Conservation (phyloP, 2,113 vertebrate genomes). For the Rhegmatorhina hoffmannsi region DNA sequence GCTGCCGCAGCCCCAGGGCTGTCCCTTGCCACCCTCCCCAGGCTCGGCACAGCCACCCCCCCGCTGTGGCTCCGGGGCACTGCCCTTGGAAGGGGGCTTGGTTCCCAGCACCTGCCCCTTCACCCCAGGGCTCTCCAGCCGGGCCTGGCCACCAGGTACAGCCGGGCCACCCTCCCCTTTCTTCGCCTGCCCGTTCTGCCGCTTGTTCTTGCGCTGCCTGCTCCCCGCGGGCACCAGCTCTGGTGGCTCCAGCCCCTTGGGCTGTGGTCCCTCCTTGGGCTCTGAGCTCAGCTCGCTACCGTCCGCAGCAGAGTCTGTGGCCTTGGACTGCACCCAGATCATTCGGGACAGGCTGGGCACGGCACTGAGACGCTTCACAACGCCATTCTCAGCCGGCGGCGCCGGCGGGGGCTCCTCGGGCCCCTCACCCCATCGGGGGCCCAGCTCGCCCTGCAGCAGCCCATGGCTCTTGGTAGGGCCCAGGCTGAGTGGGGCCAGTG, state of each 20-base stretch:
- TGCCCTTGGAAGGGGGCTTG: conserved; percentile 67
- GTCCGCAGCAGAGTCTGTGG: conserved; percentile 66
- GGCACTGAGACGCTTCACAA: conserved; percentile 86
- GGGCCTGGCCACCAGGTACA: conserved; percentile 30
- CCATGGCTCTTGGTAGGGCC: conserved; percentile 84
- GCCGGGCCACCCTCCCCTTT: conserved; percentile 47
- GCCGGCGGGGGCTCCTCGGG: conserved; percentile 62
- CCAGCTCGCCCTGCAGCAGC: conserved; percentile 73
- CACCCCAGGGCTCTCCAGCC: conserved; percentile 65
- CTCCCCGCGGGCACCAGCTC: conserved; percentile 18
- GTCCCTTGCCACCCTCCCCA: conserved; percentile 72
- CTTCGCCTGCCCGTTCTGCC: conserved; percentile 80
- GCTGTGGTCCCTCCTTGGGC: conserved; percentile 46
- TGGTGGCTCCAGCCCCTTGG: conserved; percentile 63
- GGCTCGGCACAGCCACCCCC: conserved; percentile 30
- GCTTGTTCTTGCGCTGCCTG: conserved; percentile 89
- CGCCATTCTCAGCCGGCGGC: conserved; percentile 71
- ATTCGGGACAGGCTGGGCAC: conserved; percentile 91
- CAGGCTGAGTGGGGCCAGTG: conserved; percentile 91
- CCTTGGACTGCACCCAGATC: conserved; percentile 90
- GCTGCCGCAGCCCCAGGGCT: conserved; percentile 64
- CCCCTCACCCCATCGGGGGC: conserved; percentile 68
- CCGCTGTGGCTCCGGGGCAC: conserved; percentile 24
- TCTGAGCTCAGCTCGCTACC: conserved; percentile 37
- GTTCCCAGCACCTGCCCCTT: conserved; percentile 75